These are phyloP conservation scores for Echinops telfairi DNA, from an alignment of 2,113 vertebrate genomes.

Conservation along the genomic window DNA sequence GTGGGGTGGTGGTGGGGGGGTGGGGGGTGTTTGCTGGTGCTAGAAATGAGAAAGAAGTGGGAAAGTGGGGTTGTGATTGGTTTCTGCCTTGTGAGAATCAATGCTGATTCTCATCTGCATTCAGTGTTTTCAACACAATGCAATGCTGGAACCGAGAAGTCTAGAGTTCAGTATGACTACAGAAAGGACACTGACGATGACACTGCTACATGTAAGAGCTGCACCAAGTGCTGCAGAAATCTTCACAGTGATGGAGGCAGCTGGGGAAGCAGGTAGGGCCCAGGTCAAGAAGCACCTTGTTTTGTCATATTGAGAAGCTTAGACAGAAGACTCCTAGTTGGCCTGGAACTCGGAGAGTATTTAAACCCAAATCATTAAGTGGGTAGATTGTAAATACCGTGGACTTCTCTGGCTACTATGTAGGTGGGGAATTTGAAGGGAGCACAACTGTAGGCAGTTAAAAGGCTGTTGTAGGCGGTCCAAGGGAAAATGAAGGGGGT, in stretches of 20 bases:
- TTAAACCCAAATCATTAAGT: background rate
- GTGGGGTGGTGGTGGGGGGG: too few relatives aligned
- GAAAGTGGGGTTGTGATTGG: background rate
- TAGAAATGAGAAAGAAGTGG: background rate
- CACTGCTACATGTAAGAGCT: accelerated
- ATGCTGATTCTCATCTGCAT: background rate
- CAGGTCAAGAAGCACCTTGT: background rate
- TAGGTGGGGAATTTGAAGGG: background rate
- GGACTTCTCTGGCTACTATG: background rate
- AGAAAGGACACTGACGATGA: background rate
- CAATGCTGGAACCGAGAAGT: too few relatives aligned
- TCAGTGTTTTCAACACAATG: background rate
- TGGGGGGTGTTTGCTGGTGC: background rate
- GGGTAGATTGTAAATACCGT: background rate
- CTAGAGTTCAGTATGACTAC: background rate
- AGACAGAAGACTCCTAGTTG: background rate
- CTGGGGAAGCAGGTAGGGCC: background rate
- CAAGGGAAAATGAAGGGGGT: slow-evolving; percentile 17
- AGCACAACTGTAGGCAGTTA: slow-evolving; percentile 19
- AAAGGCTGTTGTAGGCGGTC: slow-evolving; percentile 12
- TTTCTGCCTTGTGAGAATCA: background rate
- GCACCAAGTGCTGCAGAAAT: background rate
- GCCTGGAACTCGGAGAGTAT: background rate
- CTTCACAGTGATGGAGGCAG: background rate
- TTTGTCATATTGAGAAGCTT: background rate